These are phyloP conservation scores for Hycleus cichorii DNA, from an alignment of 1,140 invertebrate genomes.

Conservation along the genomic window DNA sequence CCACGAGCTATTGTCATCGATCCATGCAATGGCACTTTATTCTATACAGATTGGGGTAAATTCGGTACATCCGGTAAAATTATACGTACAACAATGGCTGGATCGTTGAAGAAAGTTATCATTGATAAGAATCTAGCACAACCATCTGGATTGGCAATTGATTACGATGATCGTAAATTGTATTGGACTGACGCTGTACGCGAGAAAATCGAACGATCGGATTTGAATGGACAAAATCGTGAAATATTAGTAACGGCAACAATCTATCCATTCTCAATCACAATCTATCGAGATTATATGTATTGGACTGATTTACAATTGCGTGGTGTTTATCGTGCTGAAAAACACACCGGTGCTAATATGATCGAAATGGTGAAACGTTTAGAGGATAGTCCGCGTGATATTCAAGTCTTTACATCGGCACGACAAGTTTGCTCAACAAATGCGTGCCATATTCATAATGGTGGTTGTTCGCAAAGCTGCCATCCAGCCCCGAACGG, in stretches of 20 bases:
- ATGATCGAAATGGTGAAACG: conserved; percentile 91
- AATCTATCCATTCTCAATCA: conserved; percentile 94
- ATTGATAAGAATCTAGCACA: conserved; percentile 88
- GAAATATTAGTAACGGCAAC: conserved; percentile 79
- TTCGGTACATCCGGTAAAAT: conserved; percentile 92
- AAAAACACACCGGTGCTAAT: conserved; percentile 93
- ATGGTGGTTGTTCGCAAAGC: conserved; percentile 93
- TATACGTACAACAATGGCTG: conserved; percentile 93
- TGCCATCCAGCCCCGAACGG: conserved; percentile 84
- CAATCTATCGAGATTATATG: conserved; percentile 84
- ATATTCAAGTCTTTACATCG: conserved; percentile 82
- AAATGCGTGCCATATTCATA: conserved; percentile 85
- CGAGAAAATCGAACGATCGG: conserved; percentile 93
- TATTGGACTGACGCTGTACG: conserved; percentile 98
- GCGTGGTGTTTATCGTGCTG: conserved; percentile 88
- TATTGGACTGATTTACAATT: conserved; percentile 97
- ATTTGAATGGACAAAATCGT: conserved; percentile 73
- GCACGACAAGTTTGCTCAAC: conserved; percentile 71
- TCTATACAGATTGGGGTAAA: conserved; percentile 90
- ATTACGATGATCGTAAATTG: conserved; percentile 89
- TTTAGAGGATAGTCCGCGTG: conserved; percentile 82
- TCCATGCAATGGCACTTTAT: conserved; percentile 90
- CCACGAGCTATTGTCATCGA: conserved; percentile 93
- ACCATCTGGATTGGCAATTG: conserved; percentile 91
- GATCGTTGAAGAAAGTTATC: conserved; percentile 83